Base-by-base conservation (phyloP, 2,797 vertebrate species). In the Argentina silus region DNA sequence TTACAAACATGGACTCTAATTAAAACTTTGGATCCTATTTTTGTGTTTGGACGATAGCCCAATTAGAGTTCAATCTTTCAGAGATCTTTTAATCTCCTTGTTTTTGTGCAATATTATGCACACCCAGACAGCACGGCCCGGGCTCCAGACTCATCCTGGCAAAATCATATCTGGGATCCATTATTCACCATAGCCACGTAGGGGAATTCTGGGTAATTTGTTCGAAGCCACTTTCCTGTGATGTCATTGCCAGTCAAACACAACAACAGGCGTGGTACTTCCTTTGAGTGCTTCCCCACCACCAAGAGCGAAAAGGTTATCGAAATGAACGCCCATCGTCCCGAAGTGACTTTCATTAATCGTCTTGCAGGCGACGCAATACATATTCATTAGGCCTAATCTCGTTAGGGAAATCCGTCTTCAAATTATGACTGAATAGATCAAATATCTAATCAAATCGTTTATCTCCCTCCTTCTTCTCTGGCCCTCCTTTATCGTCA, bases 371-470 rank as follows among this genome's bases (percentile, higher is more conserved):
- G 67, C 64, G 71, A 64, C 60, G 62, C 65, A 67, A 75, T 80
- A 74, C 62, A 84, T 81, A 75, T 85, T 81, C 72, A 83, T 88
- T 76, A 73, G 42, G 59, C 72, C 69, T 75, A 75, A 81, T 74
- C 73, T 74, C 70, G 67, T 84, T 79, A 84, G 65, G 68, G 69
- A 73, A 81, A 81, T 75, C 69, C 74, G 45, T 69, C 61, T 69
- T 74, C 19, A 72, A 67, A 73, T 72, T 77, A 80, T 76, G 55
- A 79, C 62, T 76, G 71, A 56, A 72, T 53, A 73, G 63, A 81
- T 79, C 75, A 76, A 72, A 70, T 74, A 78, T 78, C 73, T 77
- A 80, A 83, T 78, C 74, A 76, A 77, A 83, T 73, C 69, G 44
- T 81, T 74, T 71, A 9, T 79, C 69, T 72, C 62, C 53, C 51